phyloP scores from a whole-genome alignment of 2,113 vertebrate species.

The Enhydra lutris region DNA sequence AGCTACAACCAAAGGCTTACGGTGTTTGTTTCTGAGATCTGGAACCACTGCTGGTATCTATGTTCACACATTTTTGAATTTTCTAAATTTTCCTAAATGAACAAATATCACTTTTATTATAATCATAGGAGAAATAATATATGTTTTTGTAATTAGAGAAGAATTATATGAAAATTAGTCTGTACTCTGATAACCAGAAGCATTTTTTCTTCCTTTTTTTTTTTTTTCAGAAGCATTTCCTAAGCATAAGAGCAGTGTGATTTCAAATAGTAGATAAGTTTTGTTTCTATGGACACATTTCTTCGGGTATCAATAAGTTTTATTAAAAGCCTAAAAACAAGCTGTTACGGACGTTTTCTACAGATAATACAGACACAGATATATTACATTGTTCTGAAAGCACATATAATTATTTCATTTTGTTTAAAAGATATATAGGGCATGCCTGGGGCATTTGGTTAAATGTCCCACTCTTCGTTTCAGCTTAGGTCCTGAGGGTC shows the following conservation, averaged over 20 bases:
- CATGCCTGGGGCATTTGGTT: neutral
- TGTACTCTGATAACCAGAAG: neutral
- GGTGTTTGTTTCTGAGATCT: neutral
- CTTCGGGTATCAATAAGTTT: neutral
- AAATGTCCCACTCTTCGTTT: neutral
- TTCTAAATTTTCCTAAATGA: slow-evolving; percentile 35
- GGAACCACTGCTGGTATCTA: neutral
- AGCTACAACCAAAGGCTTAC: neutral
- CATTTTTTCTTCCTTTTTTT: neutral
- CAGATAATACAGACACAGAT: neutral
- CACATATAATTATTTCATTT: neutral
- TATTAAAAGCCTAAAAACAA: neutral
- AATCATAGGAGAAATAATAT: neutral
- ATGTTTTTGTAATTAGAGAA: neutral
- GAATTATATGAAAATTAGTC: neutral
- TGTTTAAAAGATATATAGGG: slow-evolving; percentile 17
- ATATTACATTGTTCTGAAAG: neutral
- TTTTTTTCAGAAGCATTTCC: neutral
- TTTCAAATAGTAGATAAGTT: slow-evolving; percentile 19
- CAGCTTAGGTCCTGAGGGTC: neutral
- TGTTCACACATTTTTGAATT: neutral
- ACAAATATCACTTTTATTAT: neutral
- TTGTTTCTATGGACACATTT: slow-evolving; percentile 20
- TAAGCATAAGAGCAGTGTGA: slow-evolving; percentile 38
- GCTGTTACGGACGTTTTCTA: slow-evolving; percentile 9